phyloP scores from a whole-genome alignment of 2,888 invertebrate species.

The Meloe dianella region DNA sequence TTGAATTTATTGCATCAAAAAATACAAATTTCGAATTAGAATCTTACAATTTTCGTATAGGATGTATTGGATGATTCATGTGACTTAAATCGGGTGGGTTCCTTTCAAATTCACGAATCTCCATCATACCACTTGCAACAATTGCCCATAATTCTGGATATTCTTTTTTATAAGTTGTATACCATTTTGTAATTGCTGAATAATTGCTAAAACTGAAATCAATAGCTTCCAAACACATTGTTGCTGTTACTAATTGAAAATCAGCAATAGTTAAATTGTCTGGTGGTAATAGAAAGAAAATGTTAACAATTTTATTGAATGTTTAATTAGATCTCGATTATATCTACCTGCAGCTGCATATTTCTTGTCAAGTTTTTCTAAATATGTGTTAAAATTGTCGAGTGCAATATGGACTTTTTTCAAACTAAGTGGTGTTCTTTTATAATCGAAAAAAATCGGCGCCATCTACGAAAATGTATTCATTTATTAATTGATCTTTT shows the following conservation, averaged over 20 bases:
- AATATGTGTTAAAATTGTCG: conserved; percentile 71
- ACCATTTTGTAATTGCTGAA: conserved; percentile 69
- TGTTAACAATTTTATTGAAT: not conserved
- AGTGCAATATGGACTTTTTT: conserved; percentile 74
- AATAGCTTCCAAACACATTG: conserved; percentile 76
- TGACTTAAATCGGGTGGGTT: conserved; percentile 76
- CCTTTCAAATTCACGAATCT: conserved; percentile 70
- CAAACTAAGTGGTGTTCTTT: conserved; percentile 69
- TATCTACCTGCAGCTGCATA: conserved; percentile 68
- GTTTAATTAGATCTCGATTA: not conserved
- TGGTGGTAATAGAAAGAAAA: conserved; percentile 39
- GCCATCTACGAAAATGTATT: conserved; percentile 69
- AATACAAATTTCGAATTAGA: not conserved
- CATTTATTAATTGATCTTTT: too few species aligned
- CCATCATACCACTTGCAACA: conserved; percentile 71
- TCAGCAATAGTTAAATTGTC: conserved; percentile 78
- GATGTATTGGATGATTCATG: conserved; percentile 77
- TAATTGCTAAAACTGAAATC: conserved; percentile 69
- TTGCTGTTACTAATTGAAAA: conserved; percentile 73
- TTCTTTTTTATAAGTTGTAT: conserved; percentile 70
- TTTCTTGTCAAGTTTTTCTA: conserved; percentile 65
- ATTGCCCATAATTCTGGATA: conserved; percentile 75
- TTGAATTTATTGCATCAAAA: too few species aligned
- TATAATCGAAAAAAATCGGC: conserved; percentile 79
- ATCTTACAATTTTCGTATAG: conserved; percentile 62